phyloP scores from a whole-genome alignment of 1,140 invertebrate species.

The Macrostomum lignano region DNA sequence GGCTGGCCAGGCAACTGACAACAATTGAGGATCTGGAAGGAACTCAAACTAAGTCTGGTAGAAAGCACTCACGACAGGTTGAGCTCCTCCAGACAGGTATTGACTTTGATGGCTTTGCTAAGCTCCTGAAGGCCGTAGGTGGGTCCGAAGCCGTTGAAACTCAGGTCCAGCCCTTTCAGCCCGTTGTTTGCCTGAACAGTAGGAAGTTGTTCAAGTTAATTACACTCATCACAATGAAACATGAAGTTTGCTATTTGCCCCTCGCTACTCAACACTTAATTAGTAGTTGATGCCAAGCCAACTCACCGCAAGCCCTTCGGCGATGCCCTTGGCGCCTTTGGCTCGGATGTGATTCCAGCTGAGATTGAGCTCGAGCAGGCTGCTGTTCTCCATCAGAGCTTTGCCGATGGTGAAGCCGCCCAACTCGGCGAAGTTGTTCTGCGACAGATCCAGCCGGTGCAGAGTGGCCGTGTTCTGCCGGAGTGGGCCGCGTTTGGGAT shows the following conservation, averaged over 20 bases:
- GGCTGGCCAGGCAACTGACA: too few relatives aligned
- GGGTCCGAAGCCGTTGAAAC: slow-evolving; percentile 26
- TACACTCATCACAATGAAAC: background rate
- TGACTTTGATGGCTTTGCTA: slow-evolving; percentile 20
- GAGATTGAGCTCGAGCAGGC: slow-evolving; percentile 20
- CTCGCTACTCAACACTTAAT: too few relatives aligned
- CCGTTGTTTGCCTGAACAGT: slow-evolving; percentile 17
- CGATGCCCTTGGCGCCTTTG: slow-evolving; percentile 21
- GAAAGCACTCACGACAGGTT: slow-evolving; percentile 17
- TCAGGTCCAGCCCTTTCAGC: slow-evolving; percentile 21
- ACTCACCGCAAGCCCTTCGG: slow-evolving; percentile 20
- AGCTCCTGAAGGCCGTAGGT: slow-evolving; percentile 18
- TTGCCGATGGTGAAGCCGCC: background rate
- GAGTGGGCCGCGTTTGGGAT: too few relatives aligned
- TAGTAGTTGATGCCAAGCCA: too few relatives aligned
- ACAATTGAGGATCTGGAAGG: too few relatives aligned
- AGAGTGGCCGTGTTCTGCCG: too few relatives aligned
- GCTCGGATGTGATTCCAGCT: slow-evolving; percentile 24
- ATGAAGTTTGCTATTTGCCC: background rate
- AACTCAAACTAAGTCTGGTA: background rate
- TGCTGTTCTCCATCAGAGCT: slow-evolving; percentile 21
- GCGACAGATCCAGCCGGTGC: slow-evolving; percentile 1
- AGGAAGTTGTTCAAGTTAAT: slow-evolving; percentile 1
- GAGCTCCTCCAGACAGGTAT: slow-evolving; percentile 19
- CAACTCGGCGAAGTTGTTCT: background rate